Evolutionary conservation across 1,140 invertebrate species (phyloP).

Genomic region (Anastrepha ludens): DNA sequence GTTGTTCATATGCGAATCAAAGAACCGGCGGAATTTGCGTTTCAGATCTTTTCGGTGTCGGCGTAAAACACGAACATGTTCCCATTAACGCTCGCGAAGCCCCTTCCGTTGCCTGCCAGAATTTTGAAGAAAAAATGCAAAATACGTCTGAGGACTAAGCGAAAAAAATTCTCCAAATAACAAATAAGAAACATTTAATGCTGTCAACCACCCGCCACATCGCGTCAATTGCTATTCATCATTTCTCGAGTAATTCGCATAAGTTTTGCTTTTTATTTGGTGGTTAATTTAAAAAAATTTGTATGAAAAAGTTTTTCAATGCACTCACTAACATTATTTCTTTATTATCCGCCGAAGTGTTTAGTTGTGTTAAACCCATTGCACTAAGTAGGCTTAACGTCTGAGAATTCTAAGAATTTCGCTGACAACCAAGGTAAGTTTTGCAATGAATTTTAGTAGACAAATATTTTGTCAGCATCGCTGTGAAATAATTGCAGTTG

Average conservation of each 20-base stretch:
- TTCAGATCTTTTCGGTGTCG: constrained; percentile 54
- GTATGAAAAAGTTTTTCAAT: not conserved
- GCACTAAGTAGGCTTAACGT: too few relatives aligned
- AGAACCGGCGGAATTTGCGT: constrained; percentile 27
- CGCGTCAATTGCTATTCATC: not conserved
- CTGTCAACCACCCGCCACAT: constrained; percentile 27
- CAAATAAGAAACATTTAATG: not conserved
- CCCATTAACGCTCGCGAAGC: constrained; percentile 66
- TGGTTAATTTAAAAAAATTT: not conserved
- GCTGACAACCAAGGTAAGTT: too few relatives aligned
- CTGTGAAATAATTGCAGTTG: too few relatives aligned
- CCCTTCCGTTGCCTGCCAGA: constrained; percentile 63
- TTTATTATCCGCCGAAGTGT: too few relatives aligned
- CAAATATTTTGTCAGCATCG: too few relatives aligned
- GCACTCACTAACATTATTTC: too few relatives aligned
- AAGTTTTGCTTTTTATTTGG: not conserved
- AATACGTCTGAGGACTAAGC: constrained; percentile 67
- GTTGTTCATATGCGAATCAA: constrained; percentile 24
- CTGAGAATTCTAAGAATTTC: too few relatives aligned
- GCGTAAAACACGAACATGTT: constrained; percentile 67
- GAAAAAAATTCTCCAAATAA: constrained; percentile 72
- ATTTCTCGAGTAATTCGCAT: not conserved
- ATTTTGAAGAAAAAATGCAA: constrained; percentile 69
- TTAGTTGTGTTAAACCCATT: too few relatives aligned
- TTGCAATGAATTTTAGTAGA: too few relatives aligned